These are phyloP conservation scores for Anguilla marmorata DNA, from an alignment of 2,797 vertebrate species.

Conservation along the genomic window DNA sequence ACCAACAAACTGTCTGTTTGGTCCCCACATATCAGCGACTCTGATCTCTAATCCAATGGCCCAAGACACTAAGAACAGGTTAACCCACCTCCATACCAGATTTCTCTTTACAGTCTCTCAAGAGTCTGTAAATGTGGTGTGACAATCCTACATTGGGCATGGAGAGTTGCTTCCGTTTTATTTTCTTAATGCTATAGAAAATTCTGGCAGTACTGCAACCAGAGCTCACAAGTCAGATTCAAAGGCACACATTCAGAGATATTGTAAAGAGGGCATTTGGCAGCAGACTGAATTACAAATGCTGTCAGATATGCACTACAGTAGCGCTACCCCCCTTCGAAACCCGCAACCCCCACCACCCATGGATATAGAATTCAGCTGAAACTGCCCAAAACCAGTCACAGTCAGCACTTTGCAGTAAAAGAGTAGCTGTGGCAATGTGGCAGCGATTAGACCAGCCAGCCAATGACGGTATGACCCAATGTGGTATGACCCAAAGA, in stretches of 20 bases:
- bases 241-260: background rate
- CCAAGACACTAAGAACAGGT: background rate
- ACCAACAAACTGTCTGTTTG: too few relatives aligned
- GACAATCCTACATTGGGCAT: background rate
- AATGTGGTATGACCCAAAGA: background rate
- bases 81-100: background rate
- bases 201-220: too few relatives aligned
- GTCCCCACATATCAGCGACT: background rate
- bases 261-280: background rate
- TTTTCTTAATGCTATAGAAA: background rate
- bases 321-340: background rate
- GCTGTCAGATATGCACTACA: too few relatives aligned
- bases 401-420: conserved; percentile 3
- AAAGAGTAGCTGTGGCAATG: background rate
- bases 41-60: background rate
- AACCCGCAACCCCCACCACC: background rate
- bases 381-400: background rate
- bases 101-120: background rate
- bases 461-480: too few relatives aligned
- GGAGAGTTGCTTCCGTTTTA: background rate
- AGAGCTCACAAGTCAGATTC: background rate
- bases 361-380: background rate
- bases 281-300: too few relatives aligned
- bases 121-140: background rate
- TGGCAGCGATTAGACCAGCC: background rate